Evolutionary conservation across 2,888 invertebrate genomes (phyloP).

Genomic region (Helleia helle): DNA sequence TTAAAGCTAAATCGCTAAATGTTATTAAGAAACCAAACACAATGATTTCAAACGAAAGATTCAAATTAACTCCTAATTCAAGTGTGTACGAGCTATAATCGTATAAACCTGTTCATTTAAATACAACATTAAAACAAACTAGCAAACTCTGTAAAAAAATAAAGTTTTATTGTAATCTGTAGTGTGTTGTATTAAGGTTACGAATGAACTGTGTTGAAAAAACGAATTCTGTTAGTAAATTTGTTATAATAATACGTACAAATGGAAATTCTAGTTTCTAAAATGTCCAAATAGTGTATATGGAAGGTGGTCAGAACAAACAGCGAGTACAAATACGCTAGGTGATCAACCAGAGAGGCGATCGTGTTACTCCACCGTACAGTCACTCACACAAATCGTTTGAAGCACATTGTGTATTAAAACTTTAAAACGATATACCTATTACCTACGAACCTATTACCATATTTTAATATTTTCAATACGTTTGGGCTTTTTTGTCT

Average conservation of each 20-base stretch:
- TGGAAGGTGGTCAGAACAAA: constrained; percentile 31
- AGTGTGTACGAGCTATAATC: background rate
- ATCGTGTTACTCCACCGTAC: constrained; percentile 43
- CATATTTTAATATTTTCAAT: no score
- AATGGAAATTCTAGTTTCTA: constrained; percentile 63
- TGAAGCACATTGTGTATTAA: no score
- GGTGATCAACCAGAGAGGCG: constrained; percentile 42
- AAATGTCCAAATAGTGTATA: constrained; percentile 49
- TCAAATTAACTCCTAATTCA: constrained; percentile 1
- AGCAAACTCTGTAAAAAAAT: background rate
- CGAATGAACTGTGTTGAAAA: background rate
- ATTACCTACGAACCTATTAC: no score
- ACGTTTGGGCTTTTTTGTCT: no score
- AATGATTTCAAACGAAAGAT: background rate
- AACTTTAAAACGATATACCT: no score
- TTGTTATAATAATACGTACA: constrained; percentile 21
- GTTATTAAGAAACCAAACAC: constrained; percentile 7
- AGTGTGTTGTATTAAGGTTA: background rate
- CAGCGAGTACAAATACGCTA: constrained; percentile 30
- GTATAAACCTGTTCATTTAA: background rate
- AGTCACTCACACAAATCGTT: constrained; percentile 1
- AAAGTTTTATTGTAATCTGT: constrained; percentile 3
- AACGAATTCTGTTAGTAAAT: constrained; percentile 2
- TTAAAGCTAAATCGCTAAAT: constrained; percentile 5
- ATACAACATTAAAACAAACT: background rate